Percentiles rank a stretch among this genome's conserved stretches.
These are phyloP conservation scores for Anas platyrhynchos DNA, from an alignment of 2,113 vertebrate species.

Conservation along the genomic window DNA sequence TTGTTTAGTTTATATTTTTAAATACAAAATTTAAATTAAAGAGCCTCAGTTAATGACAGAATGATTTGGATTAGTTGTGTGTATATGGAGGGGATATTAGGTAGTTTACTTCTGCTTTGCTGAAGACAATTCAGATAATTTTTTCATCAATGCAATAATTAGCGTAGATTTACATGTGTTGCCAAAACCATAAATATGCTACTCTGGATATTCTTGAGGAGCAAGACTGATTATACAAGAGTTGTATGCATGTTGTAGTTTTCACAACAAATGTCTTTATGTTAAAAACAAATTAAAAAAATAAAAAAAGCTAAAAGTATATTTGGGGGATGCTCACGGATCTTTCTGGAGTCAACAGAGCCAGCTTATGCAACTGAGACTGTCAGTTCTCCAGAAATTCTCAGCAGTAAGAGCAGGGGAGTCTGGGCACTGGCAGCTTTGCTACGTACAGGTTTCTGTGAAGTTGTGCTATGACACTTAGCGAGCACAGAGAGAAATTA, in stretches of 20 bases:
- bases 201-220: not conserved
- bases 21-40: conserved; percentile 7
- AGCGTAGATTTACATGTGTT: not conserved
- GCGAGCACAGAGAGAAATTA: not conserved
- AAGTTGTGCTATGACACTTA: rapidly evolving
- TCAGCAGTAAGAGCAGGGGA: not conserved
- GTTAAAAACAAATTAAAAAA: not conserved
- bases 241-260: not conserved
- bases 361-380: not conserved
- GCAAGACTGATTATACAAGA: not conserved
- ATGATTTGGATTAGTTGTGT: conserved; percentile 21
- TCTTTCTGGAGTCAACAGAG: not conserved
- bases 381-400: not conserved
- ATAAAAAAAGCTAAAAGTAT: not conserved
- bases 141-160: conserved; percentile 36
- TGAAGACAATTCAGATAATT: conserved; percentile 30
- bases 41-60: conserved; percentile 12
- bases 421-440: not conserved
- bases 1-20: not conserved
- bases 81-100: not conserved
- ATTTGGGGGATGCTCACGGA: rapidly evolving
- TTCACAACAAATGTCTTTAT: not conserved
- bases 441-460: not conserved
- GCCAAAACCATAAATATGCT: not conserved
- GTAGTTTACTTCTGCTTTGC: not conserved